phyloP scores from a whole-genome alignment of 2,888 invertebrate species.

The Listrodromus nycthemerus region DNA sequence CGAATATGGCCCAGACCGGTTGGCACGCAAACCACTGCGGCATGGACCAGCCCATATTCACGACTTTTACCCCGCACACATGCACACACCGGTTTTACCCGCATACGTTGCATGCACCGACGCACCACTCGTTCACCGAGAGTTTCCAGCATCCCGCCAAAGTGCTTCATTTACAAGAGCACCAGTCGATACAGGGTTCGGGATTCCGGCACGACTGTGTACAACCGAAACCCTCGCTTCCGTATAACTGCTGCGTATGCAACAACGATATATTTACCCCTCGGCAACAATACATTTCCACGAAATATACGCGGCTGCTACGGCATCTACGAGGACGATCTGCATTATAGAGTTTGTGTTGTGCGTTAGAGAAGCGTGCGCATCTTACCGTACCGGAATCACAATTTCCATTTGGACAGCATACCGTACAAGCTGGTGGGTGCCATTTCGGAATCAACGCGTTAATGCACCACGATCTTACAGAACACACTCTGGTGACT shows the following conservation, averaged over 20 bases:
- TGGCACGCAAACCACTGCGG: no score
- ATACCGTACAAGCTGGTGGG: background rate
- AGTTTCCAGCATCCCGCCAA: slow-evolving; percentile 20
- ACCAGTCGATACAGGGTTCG: slow-evolving; percentile 14
- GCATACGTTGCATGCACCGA: background rate
- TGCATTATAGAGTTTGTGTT: background rate
- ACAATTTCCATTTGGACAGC: slow-evolving; percentile 4
- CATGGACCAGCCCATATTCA: background rate
- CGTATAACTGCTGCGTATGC: slow-evolving; percentile 4
- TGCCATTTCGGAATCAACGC: background rate
- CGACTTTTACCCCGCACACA: background rate
- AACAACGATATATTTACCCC: background rate
- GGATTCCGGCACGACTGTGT: background rate
- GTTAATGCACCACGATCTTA: background rate
- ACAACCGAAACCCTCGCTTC: background rate
- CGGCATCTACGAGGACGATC: background rate
- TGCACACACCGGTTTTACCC: background rate
- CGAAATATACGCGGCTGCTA: background rate
- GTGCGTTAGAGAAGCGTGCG: background rate
- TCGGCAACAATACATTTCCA: background rate
- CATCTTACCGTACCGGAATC: slow-evolving; percentile 14
- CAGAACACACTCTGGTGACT: background rate
- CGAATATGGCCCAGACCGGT: no score
- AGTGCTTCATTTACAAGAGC: slow-evolving; percentile 33
- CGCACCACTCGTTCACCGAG: background rate